A percentile compares a stretch with the other conserved stretches of the same genome.
phyloP scores from a whole-genome alignment of 2,113 vertebrate species.

The Toxotes chatareus region DNA sequence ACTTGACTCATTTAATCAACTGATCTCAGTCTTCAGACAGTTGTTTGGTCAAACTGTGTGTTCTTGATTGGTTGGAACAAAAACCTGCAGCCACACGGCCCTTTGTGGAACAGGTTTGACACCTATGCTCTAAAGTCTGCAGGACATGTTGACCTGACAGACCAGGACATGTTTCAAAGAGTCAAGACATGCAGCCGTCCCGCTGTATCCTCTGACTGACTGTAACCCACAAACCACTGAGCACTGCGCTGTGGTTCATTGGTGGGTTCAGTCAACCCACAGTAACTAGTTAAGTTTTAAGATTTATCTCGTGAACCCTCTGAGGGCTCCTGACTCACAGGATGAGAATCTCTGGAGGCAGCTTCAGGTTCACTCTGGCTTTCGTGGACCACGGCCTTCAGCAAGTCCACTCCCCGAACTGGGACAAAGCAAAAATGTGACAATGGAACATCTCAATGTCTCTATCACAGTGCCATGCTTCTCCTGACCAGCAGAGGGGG shows the following conservation, averaged over 20 bases:
- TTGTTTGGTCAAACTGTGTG: too few relatives aligned
- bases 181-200: background rate
- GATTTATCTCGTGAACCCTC: background rate
- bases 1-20: too few relatives aligned
- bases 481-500: slow-evolving; percentile 60
- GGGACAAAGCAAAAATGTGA: background rate
- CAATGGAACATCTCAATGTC: background rate
- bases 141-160: background rate
- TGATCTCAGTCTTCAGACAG: too few relatives aligned
- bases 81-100: too few relatives aligned
- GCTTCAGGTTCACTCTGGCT: background rate
- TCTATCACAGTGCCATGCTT: slow-evolving; percentile 16
- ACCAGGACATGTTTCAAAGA: background rate
- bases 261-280: too few relatives aligned
- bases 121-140: too few relatives aligned
- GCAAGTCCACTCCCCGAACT: background rate
- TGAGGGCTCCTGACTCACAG: background rate
- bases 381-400: background rate
- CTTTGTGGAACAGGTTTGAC: too few relatives aligned
- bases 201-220: background rate
- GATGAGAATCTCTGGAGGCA: background rate
- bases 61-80: too few relatives aligned
- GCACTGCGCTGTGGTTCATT: background rate
- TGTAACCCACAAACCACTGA: background rate
- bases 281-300: too few relatives aligned